Conservation (phyloP, 2,797 vertebrate genomes). For the Scomberomorus guttatus region DNA sequence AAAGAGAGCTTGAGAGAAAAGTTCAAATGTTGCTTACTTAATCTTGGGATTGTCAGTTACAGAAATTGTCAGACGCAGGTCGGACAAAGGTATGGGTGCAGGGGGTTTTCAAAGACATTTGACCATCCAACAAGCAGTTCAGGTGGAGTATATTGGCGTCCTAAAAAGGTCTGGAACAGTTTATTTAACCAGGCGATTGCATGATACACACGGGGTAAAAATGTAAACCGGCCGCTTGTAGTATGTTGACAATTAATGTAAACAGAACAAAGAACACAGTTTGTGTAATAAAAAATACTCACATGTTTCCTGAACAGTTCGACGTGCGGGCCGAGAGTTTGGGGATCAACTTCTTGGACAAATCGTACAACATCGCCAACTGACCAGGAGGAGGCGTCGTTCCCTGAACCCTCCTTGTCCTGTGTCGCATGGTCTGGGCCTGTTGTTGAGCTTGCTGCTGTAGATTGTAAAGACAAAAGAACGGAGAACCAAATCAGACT, state of each 20-base stretch:
- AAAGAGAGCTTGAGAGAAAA: too few relatives aligned
- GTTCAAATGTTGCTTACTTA: too few relatives aligned
- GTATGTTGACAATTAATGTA: background rate
- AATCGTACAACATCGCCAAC: constrained; percentile 96
- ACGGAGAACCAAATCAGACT: background rate
- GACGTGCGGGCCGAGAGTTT: constrained; percentile 91
- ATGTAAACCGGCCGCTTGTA: background rate
- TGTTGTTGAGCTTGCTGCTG: constrained; percentile 93
- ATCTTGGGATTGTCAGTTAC: too few relatives aligned
- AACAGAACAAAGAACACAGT: background rate
- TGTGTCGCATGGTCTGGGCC: constrained; percentile 89
- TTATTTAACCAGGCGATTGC: background rate
- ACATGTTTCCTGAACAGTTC: constrained; percentile 97
- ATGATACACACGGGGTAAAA: background rate
- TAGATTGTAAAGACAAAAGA: background rate
- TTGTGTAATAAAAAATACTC: constrained; percentile 63
- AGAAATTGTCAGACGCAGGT: too few relatives aligned
- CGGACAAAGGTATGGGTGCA: too few relatives aligned
- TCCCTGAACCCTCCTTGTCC: constrained; percentile 85
- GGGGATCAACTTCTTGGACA: constrained; percentile 94
- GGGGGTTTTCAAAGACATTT: too few relatives aligned
- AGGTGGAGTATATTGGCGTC: too few relatives aligned
- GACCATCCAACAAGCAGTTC: too few relatives aligned
- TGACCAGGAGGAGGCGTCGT: constrained; percentile 90
- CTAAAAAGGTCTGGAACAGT: background rate